Percentiles rank a stretch among this genome's conserved stretches.
Conservation (phyloP, 1,140 invertebrate species). For the Charaxes varanes region DNA sequence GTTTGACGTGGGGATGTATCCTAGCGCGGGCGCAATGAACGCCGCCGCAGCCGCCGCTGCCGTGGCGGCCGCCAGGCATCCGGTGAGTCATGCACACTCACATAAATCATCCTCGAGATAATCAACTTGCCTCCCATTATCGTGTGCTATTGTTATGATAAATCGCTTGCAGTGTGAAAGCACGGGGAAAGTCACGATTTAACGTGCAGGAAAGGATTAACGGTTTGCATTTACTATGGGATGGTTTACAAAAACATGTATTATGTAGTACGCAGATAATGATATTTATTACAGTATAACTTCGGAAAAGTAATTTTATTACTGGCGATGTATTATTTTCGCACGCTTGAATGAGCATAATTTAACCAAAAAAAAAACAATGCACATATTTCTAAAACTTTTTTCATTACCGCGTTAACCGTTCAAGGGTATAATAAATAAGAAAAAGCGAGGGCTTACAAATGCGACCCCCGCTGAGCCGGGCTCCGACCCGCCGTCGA, state of each 20-base stretch:
- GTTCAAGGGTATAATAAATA: slow-evolving; percentile 11
- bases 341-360: no score
- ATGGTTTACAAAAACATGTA: no score
- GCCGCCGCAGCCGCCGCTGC: slow-evolving; percentile 72
- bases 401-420: slow-evolving; percentile 2
- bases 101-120: slow-evolving; percentile 23
- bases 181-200: slow-evolving; percentile 15
- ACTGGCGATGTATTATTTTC: no score
- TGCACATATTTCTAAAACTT: neutral
- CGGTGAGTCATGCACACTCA: slow-evolving; percentile 47
- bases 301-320: no score
- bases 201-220: slow-evolving; percentile 7
- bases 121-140: slow-evolving; percentile 18
- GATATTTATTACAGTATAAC: no score
- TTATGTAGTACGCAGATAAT: no score
- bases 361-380: no score
- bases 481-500: slow-evolving; percentile 16
- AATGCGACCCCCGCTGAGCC: slow-evolving; percentile 27
- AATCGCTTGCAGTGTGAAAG: slow-evolving; percentile 21
- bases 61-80: slow-evolving; percentile 73
- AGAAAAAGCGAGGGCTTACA: slow-evolving; percentile 16
- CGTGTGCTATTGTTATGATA: slow-evolving; percentile 20
- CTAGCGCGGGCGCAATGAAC: slow-evolving; percentile 73
- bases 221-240: slow-evolving; percentile 9
- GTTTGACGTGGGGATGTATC: slow-evolving; percentile 71